phyloP scores from a whole-genome alignment of 2,797 vertebrate genomes.

The Limnodromus scolopaceus region DNA sequence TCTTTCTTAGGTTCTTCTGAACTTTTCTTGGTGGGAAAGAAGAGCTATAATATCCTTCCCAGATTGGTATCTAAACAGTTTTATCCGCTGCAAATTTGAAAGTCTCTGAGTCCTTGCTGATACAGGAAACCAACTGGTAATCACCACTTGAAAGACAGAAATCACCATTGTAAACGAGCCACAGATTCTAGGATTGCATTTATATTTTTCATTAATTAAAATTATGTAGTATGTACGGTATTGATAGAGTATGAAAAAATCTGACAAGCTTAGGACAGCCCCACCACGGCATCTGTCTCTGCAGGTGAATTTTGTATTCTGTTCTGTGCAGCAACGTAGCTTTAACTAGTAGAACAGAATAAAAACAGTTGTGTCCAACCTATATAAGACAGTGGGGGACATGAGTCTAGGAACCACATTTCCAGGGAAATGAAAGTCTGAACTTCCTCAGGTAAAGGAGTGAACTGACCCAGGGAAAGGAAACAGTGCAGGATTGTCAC shows the following conservation, averaged over 20 bases:
- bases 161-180: neutral
- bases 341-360: neutral
- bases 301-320: neutral
- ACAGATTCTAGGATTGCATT: neutral
- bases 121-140: neutral
- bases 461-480: neutral
- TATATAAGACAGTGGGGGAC: neutral
- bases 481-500: neutral
- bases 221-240: neutral
- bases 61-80: neutral
- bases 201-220: neutral
- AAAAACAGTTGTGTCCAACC: rapidly evolving
- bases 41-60: neutral
- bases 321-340: neutral
- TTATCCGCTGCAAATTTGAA: neutral
- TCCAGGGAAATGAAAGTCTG: neutral
- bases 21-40: neutral
- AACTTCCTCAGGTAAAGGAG: neutral
- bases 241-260: neutral
- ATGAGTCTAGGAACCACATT: neutral
- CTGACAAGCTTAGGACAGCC: neutral
- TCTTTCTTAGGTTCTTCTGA: neutral
- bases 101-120: neutral
- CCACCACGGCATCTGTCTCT: neutral
- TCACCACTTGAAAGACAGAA: neutral